Evolutionary conservation across 2,888 invertebrate species (phyloP).

Genomic region (Nephrotoma flavescens): DNA sequence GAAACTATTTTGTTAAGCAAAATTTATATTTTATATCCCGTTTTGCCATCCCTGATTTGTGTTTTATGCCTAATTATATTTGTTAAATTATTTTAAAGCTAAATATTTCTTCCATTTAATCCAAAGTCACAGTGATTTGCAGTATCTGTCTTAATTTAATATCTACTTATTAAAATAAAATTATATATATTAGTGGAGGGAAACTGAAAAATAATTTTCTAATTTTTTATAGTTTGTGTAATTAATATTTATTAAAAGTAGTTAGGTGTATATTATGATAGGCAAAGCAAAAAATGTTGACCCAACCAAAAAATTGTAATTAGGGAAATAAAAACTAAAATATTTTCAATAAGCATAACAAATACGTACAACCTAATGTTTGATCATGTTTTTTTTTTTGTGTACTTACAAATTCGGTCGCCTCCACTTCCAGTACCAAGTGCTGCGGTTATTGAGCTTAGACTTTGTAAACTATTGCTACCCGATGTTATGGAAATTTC

Average conservation of each 20-base stretch:
- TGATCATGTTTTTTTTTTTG: neutral
- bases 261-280: neutral
- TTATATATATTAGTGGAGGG: neutral
- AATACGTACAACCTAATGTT: neutral
- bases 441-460: slow-evolving; percentile 32
- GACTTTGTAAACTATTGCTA: slow-evolving; percentile 27
- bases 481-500: slow-evolving; percentile 9
- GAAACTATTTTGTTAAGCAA: too few relatives aligned
- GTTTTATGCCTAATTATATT: neutral
- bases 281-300: neutral
- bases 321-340: neutral
- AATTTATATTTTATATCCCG: neutral
- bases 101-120: neutral
- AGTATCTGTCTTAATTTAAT: neutral
- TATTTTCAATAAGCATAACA: neutral
- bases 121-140: neutral
- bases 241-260: neutral
- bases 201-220: neutral
- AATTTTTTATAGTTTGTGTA: neutral
- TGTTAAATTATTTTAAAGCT: neutral
- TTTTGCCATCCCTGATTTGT: neutral
- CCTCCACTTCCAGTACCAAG: slow-evolving; percentile 24
- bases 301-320: neutral
- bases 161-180: neutral
- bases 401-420: slow-evolving; percentile 14